These are phyloP conservation scores for Ceriagrion tenellum DNA, from an alignment of 2,888 invertebrate genomes.

Conservation along the genomic window DNA sequence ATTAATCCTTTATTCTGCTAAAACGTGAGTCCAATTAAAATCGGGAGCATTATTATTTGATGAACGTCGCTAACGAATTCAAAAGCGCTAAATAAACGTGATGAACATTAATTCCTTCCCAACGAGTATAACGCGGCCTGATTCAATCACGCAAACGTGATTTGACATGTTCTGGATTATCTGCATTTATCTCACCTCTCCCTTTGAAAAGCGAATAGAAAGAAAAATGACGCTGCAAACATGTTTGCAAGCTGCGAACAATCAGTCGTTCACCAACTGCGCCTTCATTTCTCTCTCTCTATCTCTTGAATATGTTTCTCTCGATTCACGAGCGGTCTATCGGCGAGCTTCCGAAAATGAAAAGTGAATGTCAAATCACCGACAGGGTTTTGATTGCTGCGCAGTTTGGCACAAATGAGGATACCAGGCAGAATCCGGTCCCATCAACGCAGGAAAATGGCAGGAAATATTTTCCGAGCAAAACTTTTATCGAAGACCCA, in stretches of 20 bases:
- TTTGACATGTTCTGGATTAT: background rate
- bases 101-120: background rate
- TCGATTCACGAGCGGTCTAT: background rate
- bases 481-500: no score
- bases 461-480: no score
- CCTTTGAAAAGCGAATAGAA: background rate
- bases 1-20: background rate
- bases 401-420: no score
- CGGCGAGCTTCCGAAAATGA: background rate
- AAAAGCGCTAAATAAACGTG: background rate
- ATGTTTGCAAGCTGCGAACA: background rate
- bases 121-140: background rate
- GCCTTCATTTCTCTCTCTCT: background rate
- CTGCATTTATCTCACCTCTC: background rate
- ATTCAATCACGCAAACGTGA: background rate
- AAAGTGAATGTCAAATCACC: background rate
- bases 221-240: background rate
- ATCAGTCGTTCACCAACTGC: background rate
- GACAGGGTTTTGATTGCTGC: background rate
- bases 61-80: background rate
- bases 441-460: no score
- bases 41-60: background rate
- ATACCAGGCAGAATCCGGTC: no score
- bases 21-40: slow-evolving; percentile 8
- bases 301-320: background rate